A percentile compares a stretch with the other conserved stretches of the same genome.
These are phyloP conservation scores for Chymomyza fuscimana DNA, from an alignment of 2,888 invertebrate genomes.

Conservation along the genomic window DNA sequence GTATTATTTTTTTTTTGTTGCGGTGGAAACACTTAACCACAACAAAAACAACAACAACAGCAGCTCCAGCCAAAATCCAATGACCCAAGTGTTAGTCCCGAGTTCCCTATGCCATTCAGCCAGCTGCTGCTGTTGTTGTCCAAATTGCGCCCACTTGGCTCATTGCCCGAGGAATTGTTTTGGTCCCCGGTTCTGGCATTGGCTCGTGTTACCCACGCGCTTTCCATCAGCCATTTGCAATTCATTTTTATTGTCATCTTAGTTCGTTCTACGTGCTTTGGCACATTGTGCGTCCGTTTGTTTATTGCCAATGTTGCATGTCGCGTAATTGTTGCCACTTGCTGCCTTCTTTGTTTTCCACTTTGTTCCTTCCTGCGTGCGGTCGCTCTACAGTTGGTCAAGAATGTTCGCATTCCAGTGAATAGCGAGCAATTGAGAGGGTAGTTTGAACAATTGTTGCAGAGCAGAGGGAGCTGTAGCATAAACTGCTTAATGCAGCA, in stretches of 20 bases:
- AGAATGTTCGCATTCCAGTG: constrained; percentile 24
- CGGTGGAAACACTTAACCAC: constrained; percentile 60
- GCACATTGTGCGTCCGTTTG: constrained; percentile 56
- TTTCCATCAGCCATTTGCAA: constrained; percentile 38
- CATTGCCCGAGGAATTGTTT: constrained; percentile 49
- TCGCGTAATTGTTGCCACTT: constrained; percentile 66
- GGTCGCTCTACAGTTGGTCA: constrained; percentile 45
- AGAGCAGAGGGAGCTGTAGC: background rate
- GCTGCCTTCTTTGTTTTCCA: constrained; percentile 34
- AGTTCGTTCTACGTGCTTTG: constrained; percentile 71
- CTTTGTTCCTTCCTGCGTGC: constrained; percentile 39
- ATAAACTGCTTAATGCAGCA: too few species aligned
- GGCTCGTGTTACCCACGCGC: constrained; percentile 75
- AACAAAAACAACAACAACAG: constrained; percentile 4
- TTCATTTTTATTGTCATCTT: constrained; percentile 68
- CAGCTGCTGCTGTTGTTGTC: constrained; percentile 43
- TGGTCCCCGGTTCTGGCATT: constrained; percentile 38
- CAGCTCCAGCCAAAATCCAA: constrained; percentile 3
- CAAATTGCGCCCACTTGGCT: constrained; percentile 70
- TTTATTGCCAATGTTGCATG: constrained; percentile 54
- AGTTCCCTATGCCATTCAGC: constrained; percentile 31
- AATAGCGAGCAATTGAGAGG: constrained; percentile 43
- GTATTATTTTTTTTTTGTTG: constrained; percentile 41
- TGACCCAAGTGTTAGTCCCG: constrained; percentile 52
- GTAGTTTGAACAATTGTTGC: constrained; percentile 40